Evolutionary conservation across 2,113 vertebrate genomes (phyloP).

Genomic region (Lagopus muta): DNA sequence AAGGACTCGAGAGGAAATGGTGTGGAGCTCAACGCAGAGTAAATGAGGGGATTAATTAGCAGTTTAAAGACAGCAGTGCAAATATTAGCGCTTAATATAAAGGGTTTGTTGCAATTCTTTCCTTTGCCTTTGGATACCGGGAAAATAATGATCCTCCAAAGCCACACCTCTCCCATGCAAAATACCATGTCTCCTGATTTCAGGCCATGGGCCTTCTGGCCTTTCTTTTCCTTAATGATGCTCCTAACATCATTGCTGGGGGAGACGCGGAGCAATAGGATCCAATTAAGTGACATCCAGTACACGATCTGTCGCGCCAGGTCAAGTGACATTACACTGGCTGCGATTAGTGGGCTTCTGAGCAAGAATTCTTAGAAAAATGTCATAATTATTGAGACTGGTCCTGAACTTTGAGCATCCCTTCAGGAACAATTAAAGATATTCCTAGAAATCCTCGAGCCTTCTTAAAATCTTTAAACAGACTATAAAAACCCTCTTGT

Average conservation of each 20-base stretch:
- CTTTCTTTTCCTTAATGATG: not conserved
- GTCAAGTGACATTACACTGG: not conserved
- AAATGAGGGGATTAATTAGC: slow-evolving; percentile 12
- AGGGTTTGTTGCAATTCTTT: not conserved
- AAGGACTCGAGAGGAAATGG: not conserved
- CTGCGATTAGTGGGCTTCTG: not conserved
- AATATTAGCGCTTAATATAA: not conserved
- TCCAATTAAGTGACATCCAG: fast-evolving
- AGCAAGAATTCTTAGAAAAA: not conserved
- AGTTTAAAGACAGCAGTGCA: not conserved
- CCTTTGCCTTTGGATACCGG: slow-evolving; percentile 26
- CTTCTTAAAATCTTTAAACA: not conserved
- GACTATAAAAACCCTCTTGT: not conserved
- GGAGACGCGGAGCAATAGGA: fast-evolving
- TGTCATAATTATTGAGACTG: fast-evolving
- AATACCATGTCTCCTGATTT: fast-evolving
- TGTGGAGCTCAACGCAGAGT: not conserved
- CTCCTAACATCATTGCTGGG: not conserved
- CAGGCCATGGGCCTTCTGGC: not conserved
- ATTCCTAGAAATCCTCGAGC: not conserved
- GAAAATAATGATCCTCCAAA: not conserved
- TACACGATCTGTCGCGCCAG: fast-evolving
- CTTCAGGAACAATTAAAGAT: not conserved
- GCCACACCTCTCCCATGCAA: fast-evolving
- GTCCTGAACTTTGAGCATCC: not conserved